Conservation (phyloP, 2,113 vertebrate genomes). For the Ceyx melanurus region DNA sequence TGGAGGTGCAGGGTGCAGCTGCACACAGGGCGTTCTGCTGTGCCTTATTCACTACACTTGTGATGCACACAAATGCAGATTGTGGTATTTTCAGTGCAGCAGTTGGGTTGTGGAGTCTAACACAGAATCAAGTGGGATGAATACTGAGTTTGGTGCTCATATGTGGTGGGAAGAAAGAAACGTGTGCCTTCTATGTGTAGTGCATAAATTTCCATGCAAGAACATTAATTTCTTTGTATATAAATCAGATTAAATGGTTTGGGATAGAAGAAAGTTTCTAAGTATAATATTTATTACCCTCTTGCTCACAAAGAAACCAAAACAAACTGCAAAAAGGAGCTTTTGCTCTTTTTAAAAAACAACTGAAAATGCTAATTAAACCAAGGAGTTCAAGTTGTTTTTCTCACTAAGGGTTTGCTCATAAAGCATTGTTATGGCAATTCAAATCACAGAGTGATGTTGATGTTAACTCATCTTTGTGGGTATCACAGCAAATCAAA, state of each 20-base stretch:
- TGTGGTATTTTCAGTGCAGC: background rate
- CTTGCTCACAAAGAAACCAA: background rate
- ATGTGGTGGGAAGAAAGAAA: background rate
- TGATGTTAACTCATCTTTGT: background rate
- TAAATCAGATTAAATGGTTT: background rate
- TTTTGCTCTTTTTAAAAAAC: background rate
- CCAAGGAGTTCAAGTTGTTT: background rate
- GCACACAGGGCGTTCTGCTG: background rate
- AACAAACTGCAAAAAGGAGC: background rate
- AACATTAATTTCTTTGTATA: background rate
- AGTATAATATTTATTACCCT: background rate
- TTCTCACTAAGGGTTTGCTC: background rate
- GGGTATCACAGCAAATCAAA: background rate
- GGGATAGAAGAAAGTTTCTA: background rate
- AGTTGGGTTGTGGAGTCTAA: background rate
- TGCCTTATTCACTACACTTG: background rate
- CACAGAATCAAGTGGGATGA: background rate
- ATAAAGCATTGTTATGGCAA: background rate
- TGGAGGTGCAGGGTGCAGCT: background rate
- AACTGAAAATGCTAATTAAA: background rate
- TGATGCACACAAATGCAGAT: background rate
- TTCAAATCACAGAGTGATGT: background rate
- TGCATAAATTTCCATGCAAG: background rate
- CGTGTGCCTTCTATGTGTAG: rapidly evolving
- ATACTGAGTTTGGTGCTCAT: background rate